These are phyloP conservation scores for Alouatta caraya DNA, from an alignment of 2,797 vertebrate species.

Conservation along the genomic window DNA sequence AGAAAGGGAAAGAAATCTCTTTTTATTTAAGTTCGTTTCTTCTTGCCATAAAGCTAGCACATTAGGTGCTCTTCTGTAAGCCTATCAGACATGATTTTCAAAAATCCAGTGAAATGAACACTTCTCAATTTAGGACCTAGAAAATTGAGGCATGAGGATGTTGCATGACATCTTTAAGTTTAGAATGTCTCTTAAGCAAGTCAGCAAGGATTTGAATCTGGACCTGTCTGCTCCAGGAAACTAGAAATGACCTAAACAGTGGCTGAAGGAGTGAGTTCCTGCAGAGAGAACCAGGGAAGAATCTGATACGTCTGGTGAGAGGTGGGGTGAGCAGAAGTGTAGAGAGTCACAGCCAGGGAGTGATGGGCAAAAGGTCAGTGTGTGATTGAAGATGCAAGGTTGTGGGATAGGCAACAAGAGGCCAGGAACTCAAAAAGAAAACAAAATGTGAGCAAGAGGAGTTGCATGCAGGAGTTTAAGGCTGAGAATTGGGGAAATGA, in stretches of 20 bases:
- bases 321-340: neutral
- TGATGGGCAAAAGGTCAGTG: neutral
- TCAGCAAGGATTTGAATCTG: neutral
- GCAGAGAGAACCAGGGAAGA: neutral
- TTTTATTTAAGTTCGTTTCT: neutral
- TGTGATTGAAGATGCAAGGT: neutral
- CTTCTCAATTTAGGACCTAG: neutral
- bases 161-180: neutral
- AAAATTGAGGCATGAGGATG: neutral
- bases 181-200: neutral
- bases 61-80: neutral
- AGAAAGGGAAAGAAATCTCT: neutral
- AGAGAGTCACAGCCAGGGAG: neutral
- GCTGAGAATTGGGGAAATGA: too few relatives aligned
- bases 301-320: neutral
- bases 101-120: neutral
- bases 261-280: neutral
- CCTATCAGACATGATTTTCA: neutral
- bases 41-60: neutral
- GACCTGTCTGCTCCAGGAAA: neutral
- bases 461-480: neutral
- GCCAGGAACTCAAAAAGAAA: neutral
- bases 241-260: neutral
- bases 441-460: neutral
- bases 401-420: neutral